A percentile compares a stretch with the other conserved stretches of the same genome.
Evolutionary conservation across 2,113 vertebrate species (phyloP).

Genomic region (Zapus hudsonius): DNA sequence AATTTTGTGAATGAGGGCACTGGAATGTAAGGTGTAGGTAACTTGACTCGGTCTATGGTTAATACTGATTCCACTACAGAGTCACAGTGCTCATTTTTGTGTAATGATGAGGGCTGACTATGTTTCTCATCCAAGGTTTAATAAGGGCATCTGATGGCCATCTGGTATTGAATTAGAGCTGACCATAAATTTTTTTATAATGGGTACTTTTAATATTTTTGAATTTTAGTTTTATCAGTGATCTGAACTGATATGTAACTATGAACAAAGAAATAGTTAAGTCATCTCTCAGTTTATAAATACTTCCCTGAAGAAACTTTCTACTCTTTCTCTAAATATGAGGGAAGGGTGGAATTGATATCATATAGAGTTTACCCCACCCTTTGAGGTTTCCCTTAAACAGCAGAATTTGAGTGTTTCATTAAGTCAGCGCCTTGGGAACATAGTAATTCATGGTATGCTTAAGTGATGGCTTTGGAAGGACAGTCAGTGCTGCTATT

Average conservation of each 20-base stretch:
- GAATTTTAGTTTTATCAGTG: neutral
- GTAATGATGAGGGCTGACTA: neutral
- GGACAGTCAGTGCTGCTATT: neutral
- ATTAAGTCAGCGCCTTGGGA: slow-evolving; percentile 53
- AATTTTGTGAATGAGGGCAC: neutral
- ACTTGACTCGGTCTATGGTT: neutral
- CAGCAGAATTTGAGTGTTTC: slow-evolving; percentile 49
- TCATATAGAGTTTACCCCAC: neutral
- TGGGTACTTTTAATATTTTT: slow-evolving; percentile 28
- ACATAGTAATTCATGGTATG: slow-evolving; percentile 62
- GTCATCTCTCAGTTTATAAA: slow-evolving; percentile 25
- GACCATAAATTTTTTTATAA: neutral
- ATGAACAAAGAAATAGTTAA: neutral
- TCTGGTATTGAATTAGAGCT: neutral
- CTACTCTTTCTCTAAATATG: slow-evolving; percentile 27
- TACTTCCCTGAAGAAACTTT: slow-evolving; percentile 52
- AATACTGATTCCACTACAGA: neutral
- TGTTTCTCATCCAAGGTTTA: neutral
- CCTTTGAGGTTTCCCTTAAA: slow-evolving; percentile 61
- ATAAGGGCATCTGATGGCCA: neutral
- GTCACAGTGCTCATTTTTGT: neutral
- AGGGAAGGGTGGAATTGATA: slow-evolving; percentile 25
- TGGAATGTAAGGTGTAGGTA: neutral
- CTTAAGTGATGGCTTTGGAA: slow-evolving; percentile 67
- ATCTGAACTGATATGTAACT: neutral